These are phyloP conservation scores for Panzeria rudis DNA, from an alignment of 2,888 invertebrate genomes.

Conservation along the genomic window DNA sequence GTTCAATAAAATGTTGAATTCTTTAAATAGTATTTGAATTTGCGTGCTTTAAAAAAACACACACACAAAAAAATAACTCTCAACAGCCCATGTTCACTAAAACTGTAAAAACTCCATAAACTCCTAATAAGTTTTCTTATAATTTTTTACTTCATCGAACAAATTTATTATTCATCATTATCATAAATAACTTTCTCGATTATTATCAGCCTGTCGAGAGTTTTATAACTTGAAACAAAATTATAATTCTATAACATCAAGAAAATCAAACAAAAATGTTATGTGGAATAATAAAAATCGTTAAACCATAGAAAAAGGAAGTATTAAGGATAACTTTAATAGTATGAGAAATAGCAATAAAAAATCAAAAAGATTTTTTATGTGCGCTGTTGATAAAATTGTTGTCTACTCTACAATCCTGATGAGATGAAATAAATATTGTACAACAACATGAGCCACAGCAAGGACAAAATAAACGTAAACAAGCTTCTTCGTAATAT, in stretches of 20 bases:
- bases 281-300: background rate
- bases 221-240: constrained; percentile 55
- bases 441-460: constrained; percentile 12
- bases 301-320: background rate
- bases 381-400: constrained; percentile 39
- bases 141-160: constrained; percentile 20
- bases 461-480: background rate
- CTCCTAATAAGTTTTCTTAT: constrained; percentile 50
- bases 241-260: constrained; percentile 52
- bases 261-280: constrained; percentile 6
- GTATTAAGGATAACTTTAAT: constrained; percentile 47
- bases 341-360: constrained; percentile 57
- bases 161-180: constrained; percentile 75
- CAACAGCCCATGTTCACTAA: background rate
- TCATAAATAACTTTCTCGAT: constrained; percentile 68
- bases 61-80: background rate
- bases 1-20: background rate
- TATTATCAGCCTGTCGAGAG: constrained; percentile 62
- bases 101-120: constrained; percentile 32
- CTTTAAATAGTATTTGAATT: too few relatives aligned
- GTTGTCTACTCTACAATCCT: background rate
- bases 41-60: too few relatives aligned
- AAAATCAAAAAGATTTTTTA: constrained; percentile 23
- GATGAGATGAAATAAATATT: background rate
- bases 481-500: background rate